Conservation (phyloP, 2,888 invertebrate species). For the Chirona hameri region DNA sequence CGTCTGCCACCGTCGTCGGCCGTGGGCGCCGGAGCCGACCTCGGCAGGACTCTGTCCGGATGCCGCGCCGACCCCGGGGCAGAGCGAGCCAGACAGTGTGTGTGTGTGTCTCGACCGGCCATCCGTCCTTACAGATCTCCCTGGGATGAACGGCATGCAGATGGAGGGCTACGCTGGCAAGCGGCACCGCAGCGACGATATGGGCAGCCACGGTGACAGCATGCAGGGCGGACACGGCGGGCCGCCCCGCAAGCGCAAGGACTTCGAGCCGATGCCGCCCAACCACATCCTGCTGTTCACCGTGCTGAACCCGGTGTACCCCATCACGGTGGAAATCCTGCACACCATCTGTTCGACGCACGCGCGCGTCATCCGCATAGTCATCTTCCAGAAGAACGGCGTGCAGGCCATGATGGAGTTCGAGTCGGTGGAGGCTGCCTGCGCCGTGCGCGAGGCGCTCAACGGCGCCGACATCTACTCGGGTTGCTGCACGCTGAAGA, state of each 20-base stretch:
- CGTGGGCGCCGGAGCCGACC: no score
- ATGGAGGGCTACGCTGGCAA: constrained; percentile 27
- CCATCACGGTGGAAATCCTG: constrained; percentile 98
- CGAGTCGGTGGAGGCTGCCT: constrained; percentile 29
- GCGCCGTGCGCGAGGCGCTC: constrained; percentile 23
- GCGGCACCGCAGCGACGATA: constrained; percentile 13
- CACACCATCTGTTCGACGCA: constrained; percentile 94
- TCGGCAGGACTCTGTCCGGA: no score
- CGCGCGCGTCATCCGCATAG: constrained; percentile 94
- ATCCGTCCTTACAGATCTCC: not conserved
- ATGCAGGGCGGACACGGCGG: not conserved
- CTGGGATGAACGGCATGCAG: constrained; percentile 26
- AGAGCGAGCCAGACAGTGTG: not conserved
- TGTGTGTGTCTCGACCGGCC: not conserved
- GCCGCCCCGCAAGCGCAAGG: constrained; percentile 27
- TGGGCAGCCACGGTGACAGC: not conserved
- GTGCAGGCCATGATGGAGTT: constrained; percentile 97
- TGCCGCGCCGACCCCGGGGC: no score
- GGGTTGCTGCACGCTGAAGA: constrained; percentile 31
- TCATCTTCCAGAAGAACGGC: constrained; percentile 98
- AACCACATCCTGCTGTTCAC: constrained; percentile 97
- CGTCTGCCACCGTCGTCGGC: no score
- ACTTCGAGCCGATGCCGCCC: constrained; percentile 70
- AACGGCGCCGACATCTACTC: constrained; percentile 32
- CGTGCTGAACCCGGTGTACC: constrained; percentile 96